Evolutionary conservation across 2,113 vertebrate species (phyloP).

Genomic region (Bungarus multicinctus): DNA sequence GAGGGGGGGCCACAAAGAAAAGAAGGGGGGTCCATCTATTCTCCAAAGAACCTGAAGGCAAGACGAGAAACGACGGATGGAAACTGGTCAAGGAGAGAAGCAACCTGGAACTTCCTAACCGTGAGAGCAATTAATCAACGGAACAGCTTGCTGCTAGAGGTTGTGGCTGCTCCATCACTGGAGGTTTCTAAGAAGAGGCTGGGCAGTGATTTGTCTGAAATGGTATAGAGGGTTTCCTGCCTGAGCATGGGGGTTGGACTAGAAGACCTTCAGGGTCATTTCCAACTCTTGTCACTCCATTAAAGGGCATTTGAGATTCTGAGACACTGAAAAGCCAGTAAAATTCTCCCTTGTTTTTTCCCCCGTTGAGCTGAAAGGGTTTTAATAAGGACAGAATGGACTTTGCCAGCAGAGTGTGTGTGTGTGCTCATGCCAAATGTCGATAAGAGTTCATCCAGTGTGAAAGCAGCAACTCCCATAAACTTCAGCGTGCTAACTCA

Average conservation of each 20-base stretch:
- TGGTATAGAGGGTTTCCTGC: not conserved
- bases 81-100: not conserved
- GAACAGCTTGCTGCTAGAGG: not conserved
- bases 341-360: not conserved
- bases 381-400: not conserved
- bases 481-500: not conserved
- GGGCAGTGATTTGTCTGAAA: not conserved
- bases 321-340: not conserved
- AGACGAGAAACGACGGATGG: not conserved
- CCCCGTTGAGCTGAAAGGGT: not conserved
- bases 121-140: not conserved
- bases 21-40: not conserved
- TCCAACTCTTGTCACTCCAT: not conserved
- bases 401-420: not conserved
- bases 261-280: not conserved
- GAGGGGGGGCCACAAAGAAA: too few species aligned
- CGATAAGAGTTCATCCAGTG: not conserved
- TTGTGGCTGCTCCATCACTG: not conserved
- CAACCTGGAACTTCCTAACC: not conserved
- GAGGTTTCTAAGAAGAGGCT: not conserved
- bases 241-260: not conserved
- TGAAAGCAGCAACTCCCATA: not conserved
- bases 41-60: not conserved
- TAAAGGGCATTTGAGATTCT: not conserved
- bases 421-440: not conserved